Evolutionary conservation across 1,140 invertebrate genomes (phyloP).

Genomic region (Achatina immaculata): DNA sequence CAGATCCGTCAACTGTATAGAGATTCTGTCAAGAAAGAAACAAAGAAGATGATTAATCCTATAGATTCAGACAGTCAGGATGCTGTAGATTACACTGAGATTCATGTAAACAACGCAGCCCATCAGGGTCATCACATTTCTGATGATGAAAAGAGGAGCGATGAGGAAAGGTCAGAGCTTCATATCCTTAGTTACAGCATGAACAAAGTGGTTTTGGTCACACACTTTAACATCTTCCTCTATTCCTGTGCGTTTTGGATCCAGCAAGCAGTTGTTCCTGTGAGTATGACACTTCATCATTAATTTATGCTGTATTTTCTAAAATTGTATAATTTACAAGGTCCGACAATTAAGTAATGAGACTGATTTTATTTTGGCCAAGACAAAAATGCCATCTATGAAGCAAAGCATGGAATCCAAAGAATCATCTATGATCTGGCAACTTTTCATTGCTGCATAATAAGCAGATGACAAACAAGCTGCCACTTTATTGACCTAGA

Average conservation of each 20-base stretch:
- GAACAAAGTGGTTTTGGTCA: slow-evolving; percentile 33
- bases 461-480: no score
- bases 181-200: slow-evolving; percentile 8
- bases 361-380: no score
- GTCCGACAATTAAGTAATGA: no score
- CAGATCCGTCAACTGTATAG: no score
- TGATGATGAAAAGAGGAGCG: not conserved
- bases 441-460: no score
- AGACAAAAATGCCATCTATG: no score
- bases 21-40: no score
- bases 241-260: slow-evolving; percentile 68
- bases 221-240: slow-evolving; percentile 66
- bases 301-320: not conserved
- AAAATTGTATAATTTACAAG: no score
- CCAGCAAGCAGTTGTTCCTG: slow-evolving; percentile 62
- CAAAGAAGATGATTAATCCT: not conserved
- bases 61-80: slow-evolving; percentile 2
- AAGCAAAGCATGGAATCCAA: no score
- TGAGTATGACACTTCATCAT: slow-evolving; percentile 49
- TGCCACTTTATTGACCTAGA: no score
- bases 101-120: not conserved
- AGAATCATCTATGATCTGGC: no score
- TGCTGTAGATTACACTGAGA: not conserved
- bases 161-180: not conserved
- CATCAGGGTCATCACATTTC: not conserved